A percentile compares a stretch with the other conserved stretches of the same genome.
These are phyloP conservation scores for Lamellibrachia luymesi DNA, from an alignment of 1,140 invertebrate genomes.

Conservation along the genomic window DNA sequence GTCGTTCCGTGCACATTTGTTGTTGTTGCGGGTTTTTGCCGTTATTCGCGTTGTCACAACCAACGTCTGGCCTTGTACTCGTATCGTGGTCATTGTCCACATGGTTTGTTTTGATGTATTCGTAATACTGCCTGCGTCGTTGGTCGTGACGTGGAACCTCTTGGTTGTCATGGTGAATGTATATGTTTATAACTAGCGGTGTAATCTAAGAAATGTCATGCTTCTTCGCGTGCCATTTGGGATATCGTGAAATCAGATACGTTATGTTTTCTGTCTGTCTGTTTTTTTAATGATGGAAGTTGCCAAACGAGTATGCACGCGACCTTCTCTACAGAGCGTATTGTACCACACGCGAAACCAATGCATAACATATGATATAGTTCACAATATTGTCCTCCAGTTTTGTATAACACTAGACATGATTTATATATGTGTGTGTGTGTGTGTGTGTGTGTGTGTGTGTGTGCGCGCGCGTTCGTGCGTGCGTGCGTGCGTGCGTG, in stretches of 20 bases:
- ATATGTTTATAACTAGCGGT: background rate
- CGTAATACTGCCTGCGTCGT: background rate
- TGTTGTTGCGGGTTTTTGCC: background rate
- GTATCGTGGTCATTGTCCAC: background rate
- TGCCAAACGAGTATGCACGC: background rate
- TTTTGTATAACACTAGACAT: too few relatives aligned
- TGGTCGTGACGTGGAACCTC: background rate
- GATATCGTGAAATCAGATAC: background rate
- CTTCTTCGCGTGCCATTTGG: background rate
- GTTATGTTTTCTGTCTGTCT: background rate
- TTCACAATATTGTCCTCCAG: too few relatives aligned
- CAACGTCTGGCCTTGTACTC: background rate
- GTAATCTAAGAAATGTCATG: background rate
- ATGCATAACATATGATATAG: too few relatives aligned
- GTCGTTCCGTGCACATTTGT: background rate
- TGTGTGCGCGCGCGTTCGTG: too few relatives aligned
- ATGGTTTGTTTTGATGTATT: background rate
- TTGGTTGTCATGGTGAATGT: background rate
- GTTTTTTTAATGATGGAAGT: background rate
- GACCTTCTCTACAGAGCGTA: background rate
- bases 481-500: too few relatives aligned
- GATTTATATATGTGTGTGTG: too few relatives aligned
- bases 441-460: too few relatives aligned
- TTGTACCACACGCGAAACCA: background rate
- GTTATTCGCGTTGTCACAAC: background rate